phyloP scores from a whole-genome alignment of 2,888 invertebrate species.

The Hecatera dysodea region DNA sequence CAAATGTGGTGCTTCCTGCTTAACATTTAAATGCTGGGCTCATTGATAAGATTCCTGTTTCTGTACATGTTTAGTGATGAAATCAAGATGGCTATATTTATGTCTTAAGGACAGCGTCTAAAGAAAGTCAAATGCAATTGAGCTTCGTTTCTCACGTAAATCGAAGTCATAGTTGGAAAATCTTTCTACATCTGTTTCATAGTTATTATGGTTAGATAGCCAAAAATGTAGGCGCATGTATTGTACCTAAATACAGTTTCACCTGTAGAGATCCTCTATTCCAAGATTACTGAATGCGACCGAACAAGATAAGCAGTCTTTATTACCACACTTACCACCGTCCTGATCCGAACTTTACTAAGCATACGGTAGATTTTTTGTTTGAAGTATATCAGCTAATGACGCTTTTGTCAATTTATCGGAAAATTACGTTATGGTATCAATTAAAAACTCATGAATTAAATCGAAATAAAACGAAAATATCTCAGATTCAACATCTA shows the following conservation, averaged over 20 bases:
- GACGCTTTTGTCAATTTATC: not conserved
- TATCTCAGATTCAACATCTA: too few species aligned
- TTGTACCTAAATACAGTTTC: not conserved
- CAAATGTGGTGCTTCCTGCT: conserved; percentile 46
- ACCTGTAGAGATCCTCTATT: too few species aligned
- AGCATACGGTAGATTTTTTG: not conserved
- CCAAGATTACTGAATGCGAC: too few species aligned
- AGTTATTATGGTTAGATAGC: not conserved
- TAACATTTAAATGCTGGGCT: conserved; percentile 44
- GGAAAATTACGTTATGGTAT: too few species aligned
- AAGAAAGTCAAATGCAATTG: not conserved
- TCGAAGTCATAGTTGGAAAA: not conserved
- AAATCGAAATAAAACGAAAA: too few species aligned
- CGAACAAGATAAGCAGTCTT: too few species aligned
- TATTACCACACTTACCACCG: too few species aligned
- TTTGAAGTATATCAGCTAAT: not conserved
- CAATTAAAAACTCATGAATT: too few species aligned
- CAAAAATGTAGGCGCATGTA: not conserved
- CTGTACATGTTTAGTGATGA: conserved; percentile 8
- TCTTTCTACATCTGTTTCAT: not conserved
- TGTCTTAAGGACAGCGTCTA: conserved; percentile 2
- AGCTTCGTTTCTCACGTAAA: not conserved
- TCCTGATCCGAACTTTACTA: too few species aligned
- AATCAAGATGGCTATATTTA: conserved; percentile 1
- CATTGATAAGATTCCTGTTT: conserved; percentile 43